Evolutionary conservation across 2,888 invertebrate genomes (phyloP), one percentile per base, ranked within the genome.

Genomic region (Chloroclysta siterata): DNA sequence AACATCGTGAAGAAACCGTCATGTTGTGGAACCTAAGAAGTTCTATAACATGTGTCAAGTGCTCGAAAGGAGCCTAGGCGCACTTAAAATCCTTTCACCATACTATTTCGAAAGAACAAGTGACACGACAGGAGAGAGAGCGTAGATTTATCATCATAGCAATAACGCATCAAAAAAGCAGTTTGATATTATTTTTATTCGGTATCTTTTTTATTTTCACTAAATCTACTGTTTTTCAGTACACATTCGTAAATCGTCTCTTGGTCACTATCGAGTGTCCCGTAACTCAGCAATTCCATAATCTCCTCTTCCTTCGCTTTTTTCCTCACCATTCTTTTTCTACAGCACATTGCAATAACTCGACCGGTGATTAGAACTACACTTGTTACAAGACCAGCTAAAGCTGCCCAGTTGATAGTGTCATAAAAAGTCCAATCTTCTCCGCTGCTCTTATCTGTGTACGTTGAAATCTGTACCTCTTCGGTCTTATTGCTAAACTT

Each of bases 391-490:
- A 82, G 41, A 41, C 73, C 71, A 36, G 77, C 58, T 2, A 47
- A 57, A 8, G 77, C 46, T 3, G 78, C 68, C 72, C 79, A 81
- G 54, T 84, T 63, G 36, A 84, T 66, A 11, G 79, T 77, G 74
- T 89, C 85, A 51, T 81, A 64, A 1, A 68, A 67, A 29, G 77
- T 78, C 85, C 85, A 88, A 39, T 78, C 69, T 53, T 79, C 73
- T 41, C 71, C 71, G 22, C 73, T 62, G 41, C 68, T 69, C 11
- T 46, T 7, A 5, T 55, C 39, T 22, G 74, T 75, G 62, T 76
- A 14, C 60, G 72, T 72, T 28, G 73, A 72, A 57, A 46, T 48
- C 22, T 69, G 61, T 47, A 55, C 50, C 67, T 64, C 57, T 44
- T 63, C 60, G 29, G 70, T 64, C 14, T 61, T 41, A 15, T 72